phyloP scores from a whole-genome alignment of 2,113 vertebrate species.

The Eretmochelys imbricata region DNA sequence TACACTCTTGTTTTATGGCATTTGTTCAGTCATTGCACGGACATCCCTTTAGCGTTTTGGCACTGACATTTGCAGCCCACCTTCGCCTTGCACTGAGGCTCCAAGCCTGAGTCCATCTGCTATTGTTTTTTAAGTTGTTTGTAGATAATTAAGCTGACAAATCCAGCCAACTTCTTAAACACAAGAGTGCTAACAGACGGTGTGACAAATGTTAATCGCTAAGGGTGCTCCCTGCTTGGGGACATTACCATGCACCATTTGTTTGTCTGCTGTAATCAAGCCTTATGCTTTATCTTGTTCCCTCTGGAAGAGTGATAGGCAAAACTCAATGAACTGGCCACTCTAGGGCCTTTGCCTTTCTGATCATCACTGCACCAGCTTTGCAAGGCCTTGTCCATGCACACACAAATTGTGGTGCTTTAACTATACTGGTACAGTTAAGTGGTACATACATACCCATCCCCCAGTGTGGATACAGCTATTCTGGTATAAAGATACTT shows the following conservation, averaged over 20 bases:
- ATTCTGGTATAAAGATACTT: not conserved
- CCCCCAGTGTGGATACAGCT: not conserved
- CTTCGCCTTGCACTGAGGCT: not conserved
- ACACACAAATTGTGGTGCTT: not conserved
- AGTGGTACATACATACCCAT: not conserved
- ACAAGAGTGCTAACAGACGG: not conserved
- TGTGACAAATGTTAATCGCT: not conserved
- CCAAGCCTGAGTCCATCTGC: fast-evolving
- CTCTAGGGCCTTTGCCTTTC: fast-evolving
- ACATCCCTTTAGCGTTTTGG: no score
- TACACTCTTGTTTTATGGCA: not conserved
- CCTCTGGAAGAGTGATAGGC: not conserved
- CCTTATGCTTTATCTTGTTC: not conserved
- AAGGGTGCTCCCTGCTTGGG: not conserved
- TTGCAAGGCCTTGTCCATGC: not conserved
- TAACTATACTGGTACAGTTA: not conserved
- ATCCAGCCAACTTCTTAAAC: not conserved
- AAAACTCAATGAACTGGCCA: not conserved
- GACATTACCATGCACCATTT: not conserved
- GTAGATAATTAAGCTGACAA: not conserved
- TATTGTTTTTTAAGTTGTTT: not conserved
- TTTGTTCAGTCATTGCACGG: fast-evolving
- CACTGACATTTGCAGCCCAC: not conserved
- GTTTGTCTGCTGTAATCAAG: not conserved
- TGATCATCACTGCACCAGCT: not conserved